phyloP scores from a whole-genome alignment of 2,113 vertebrate genomes.

The Atrichornis clamosus region DNA sequence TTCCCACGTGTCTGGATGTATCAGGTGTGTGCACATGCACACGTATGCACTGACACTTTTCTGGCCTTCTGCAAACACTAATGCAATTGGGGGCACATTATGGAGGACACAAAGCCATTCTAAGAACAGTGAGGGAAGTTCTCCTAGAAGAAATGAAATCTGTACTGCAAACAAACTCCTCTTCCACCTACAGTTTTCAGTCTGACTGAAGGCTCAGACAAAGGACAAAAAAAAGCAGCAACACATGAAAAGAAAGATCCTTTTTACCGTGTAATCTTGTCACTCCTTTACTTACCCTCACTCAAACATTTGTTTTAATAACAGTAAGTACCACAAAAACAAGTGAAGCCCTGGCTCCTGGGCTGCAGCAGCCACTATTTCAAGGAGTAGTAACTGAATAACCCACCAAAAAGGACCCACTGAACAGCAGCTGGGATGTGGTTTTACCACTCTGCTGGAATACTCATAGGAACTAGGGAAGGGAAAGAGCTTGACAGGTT shows the following conservation, averaged over 20 bases:
- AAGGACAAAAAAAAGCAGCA: neutral
- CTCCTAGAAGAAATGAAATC: neutral
- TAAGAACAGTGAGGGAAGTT: neutral
- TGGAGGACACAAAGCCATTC: neutral
- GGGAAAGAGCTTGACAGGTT: neutral
- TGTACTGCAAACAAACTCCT: neutral
- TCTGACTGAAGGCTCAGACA: neutral
- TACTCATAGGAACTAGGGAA: neutral
- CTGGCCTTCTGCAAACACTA: neutral
- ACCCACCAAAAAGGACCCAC: neutral
- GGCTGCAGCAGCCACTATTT: neutral
- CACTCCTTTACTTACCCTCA: neutral
- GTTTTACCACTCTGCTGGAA: neutral
- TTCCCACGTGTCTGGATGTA: fast-evolving
- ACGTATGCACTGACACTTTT: fast-evolving
- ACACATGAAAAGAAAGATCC: neutral
- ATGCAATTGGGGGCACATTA: neutral
- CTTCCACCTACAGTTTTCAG: neutral
- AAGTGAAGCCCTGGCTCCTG: neutral
- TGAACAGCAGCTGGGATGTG: neutral
- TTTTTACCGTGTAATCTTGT: neutral
- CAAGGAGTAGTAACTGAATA: neutral
- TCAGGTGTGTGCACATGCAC: fast-evolving
- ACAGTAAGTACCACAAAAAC: neutral
- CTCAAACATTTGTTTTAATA: neutral